Base-by-base conservation (phyloP, 2,888 invertebrate species). In the Spodoptera littoralis region DNA sequence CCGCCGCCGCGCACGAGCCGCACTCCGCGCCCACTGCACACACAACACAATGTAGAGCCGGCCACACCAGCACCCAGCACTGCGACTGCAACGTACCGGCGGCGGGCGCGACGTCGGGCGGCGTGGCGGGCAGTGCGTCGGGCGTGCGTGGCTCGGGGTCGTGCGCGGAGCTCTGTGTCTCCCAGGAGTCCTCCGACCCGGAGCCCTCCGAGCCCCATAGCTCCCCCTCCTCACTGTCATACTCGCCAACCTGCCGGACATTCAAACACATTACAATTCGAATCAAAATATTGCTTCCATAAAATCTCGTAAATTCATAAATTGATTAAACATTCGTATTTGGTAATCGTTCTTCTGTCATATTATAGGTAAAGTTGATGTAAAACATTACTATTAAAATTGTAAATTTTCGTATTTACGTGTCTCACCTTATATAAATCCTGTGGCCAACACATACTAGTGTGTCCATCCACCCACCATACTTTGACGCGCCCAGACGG, bases 371-470 rank as follows among this genome's bases (percentile, higher is more conserved):
- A 18, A 18, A 18, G 18, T 18, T 18, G 18, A 18, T 18, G 18
- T 18, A 18, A 18, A 18, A 18, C 18, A 18, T 18, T 18, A 18
- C 2, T 18, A 18, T 18, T 18, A 18, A 18, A 18, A 18, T 18
- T 18, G 18, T 18, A 18, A 18, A 18, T 18, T 18, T 18, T 18
- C 18, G 18, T 18, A 18, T 18, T 18, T 18, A 18, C 18, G 18
- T 18, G 18, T 13, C 18, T 83, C 84, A 95, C 95, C 94, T 97
- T 97, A 83, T 97, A 98, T 11, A 98, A 93, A 91, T 98, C 98
- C 87, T 98, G 98, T 0, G 99, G 99, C 97, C 98, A 98, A 87
- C 98, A 98, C 95, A 97, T 97, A 73, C 98, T 98, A 8, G 96
- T 96, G 70, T 96, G 96, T 11, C 97, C 97, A 85, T 98, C 97